Conservation (phyloP, 2,888 invertebrate genomes). For the Cantharis nigra region DNA sequence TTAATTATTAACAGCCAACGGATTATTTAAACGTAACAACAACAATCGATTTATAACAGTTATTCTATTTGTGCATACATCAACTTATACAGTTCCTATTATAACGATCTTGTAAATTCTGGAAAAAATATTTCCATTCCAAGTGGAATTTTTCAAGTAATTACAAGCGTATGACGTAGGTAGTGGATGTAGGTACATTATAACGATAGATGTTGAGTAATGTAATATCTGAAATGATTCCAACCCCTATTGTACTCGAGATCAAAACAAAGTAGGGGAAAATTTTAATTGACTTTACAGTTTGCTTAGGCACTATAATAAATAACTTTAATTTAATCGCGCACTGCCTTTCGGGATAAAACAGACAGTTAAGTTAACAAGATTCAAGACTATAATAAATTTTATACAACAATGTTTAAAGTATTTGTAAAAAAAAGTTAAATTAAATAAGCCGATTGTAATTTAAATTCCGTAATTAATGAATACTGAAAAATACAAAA, state of each 20-base stretch:
- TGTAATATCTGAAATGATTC: constrained; percentile 11
- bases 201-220: constrained; percentile 2
- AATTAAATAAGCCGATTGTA: constrained; percentile 9
- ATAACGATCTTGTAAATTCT: not conserved
- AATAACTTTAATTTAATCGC: constrained; percentile 42
- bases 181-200: not conserved
- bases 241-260: constrained; percentile 15
- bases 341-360: constrained; percentile 22
- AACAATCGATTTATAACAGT: constrained; percentile 38
- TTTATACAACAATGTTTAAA: constrained; percentile 8
- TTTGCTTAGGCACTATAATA: constrained; percentile 39
- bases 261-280: constrained; percentile 28
- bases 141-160: not conserved
- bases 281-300: constrained; percentile 42
- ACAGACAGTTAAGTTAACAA: constrained; percentile 27
- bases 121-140: not conserved
- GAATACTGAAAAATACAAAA: not conserved
- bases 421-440: constrained; percentile 9
- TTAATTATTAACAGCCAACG: constrained; percentile 48
- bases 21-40: constrained; percentile 40
- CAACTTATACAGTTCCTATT: not conserved
- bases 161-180: not conserved
- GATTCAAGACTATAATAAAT: constrained; percentile 24
- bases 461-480: not conserved
- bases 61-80: not conserved